A percentile compares a stretch with the other conserved stretches of the same genome.
These are phyloP conservation scores for Madoqua kirkii DNA, from an alignment of 2,113 vertebrate species.

Conservation along the genomic window DNA sequence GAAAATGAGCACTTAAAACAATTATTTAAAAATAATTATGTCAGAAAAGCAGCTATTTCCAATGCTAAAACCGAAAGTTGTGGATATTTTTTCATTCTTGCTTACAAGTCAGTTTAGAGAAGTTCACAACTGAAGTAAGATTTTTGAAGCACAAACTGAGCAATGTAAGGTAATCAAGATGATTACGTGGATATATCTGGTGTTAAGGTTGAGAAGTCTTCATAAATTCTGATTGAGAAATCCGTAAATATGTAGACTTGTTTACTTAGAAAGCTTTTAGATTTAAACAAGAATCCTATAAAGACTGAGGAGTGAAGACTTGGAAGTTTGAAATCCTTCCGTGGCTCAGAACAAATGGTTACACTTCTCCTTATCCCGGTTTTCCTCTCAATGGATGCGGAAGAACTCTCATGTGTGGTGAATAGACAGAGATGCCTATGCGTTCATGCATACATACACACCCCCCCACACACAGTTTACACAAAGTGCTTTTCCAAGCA, in stretches of 20 bases:
- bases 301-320: not conserved
- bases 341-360: not conserved
- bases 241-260: not conserved
- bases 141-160: constrained; percentile 10
- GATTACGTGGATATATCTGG: not conserved
- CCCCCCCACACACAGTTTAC: not conserved
- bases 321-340: not conserved
- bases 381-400: not conserved
- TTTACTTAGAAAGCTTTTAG: not conserved
- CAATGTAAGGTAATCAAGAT: not conserved
- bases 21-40: not conserved
- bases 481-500: not conserved
- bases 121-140: not conserved
- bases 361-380: not conserved
- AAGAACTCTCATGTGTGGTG: not conserved
- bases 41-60: not conserved
- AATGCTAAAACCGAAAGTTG: not conserved
- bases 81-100: not conserved
- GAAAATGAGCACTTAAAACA: not conserved
- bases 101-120: not conserved
- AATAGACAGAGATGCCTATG: not conserved
- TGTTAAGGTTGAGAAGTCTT: not conserved
- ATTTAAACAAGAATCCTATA: not conserved
- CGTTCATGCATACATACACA: not conserved
- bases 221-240: not conserved